These are phyloP conservation scores for Maconellicoccus hirsutus DNA, from an alignment of 1,140 invertebrate species.

Conservation along the genomic window DNA sequence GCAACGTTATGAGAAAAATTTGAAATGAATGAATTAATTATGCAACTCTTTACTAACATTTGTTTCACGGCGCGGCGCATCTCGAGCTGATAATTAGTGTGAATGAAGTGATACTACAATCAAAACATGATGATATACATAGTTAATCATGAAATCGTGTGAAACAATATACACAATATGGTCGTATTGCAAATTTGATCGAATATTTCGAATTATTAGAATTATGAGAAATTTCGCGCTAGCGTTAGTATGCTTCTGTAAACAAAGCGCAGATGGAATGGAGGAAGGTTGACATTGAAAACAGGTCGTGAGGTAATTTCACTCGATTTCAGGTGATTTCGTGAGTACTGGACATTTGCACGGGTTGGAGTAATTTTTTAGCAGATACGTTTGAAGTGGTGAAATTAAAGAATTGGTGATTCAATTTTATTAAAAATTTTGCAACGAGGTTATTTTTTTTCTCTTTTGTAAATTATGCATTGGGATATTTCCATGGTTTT, in stretches of 20 bases:
- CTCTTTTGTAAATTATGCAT: too few species aligned
- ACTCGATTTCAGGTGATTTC: too few species aligned
- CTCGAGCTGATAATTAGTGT: background rate
- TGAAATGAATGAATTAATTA: background rate
- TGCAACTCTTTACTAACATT: background rate
- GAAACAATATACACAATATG: background rate
- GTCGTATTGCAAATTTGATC: background rate
- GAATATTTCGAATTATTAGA: slow-evolving; percentile 4
- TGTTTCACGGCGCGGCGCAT: background rate
- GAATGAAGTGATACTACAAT: slow-evolving; percentile 9
- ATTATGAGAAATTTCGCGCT: background rate
- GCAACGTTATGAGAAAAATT: background rate
- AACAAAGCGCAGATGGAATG: background rate
- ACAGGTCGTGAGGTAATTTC: background rate
- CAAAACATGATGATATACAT: slow-evolving; percentile 1
- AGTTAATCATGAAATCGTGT: slow-evolving; percentile 2
- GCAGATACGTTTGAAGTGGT: too few species aligned
- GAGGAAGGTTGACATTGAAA: background rate
- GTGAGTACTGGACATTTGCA: too few species aligned
- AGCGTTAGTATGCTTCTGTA: background rate
- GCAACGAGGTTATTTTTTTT: too few species aligned
- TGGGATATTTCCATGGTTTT: too few species aligned
- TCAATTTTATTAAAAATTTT: too few species aligned
- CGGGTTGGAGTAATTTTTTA: too few species aligned
- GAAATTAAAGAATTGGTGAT: too few species aligned